Conservation (phyloP, 1,140 invertebrate species). For the Gerris buenoi region DNA sequence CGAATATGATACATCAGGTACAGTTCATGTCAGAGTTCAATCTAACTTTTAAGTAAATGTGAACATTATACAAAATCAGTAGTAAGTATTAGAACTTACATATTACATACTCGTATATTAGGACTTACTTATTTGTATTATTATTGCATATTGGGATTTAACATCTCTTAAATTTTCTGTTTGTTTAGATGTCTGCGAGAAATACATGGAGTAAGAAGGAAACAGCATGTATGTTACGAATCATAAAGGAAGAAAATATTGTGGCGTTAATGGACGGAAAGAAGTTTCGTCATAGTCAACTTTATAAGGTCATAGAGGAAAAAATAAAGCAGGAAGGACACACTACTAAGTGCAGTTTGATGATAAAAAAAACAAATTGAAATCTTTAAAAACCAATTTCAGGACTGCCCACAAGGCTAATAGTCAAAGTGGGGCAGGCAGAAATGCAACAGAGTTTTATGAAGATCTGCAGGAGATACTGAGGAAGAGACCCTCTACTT, state of each 20-base stretch:
- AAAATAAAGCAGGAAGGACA: not conserved
- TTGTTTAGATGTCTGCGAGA: not conserved
- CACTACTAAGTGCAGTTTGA: not conserved
- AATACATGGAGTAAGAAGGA: not conserved
- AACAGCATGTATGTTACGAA: not conserved
- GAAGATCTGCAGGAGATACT: not conserved
- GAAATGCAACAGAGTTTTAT: not conserved
- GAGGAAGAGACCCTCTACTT: not conserved
- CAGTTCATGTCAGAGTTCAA: no score
- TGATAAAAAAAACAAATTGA: not conserved
- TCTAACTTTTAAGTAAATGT: no score
- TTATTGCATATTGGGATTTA: no score
- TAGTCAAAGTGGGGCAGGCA: not conserved
- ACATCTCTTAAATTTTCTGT: conserved; percentile 1
- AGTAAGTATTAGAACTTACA: no score
- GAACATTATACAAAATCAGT: no score
- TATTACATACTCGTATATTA: no score
- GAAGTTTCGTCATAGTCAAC: not conserved
- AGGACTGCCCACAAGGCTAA: not conserved
- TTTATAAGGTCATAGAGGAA: not conserved
- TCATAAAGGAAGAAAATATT: not conserved
- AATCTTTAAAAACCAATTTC: not conserved
- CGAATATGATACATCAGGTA: no score
- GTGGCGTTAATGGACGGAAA: not conserved
- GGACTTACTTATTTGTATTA: no score